phyloP scores from a whole-genome alignment of 2,113 vertebrate genomes.

The Misgurnus anguillicaudatus region DNA sequence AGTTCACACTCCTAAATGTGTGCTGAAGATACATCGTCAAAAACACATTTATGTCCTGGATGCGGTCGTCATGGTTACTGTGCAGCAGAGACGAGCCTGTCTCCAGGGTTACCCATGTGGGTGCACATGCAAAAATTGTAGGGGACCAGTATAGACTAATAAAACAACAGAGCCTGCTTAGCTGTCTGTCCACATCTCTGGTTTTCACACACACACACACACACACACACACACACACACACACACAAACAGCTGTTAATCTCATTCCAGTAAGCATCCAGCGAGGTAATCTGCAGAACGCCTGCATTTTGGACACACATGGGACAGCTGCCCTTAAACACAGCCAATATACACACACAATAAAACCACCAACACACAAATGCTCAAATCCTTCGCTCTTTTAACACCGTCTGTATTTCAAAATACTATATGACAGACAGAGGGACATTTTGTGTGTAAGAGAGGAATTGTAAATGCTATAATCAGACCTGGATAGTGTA shows the following conservation, averaged over 20 bases:
- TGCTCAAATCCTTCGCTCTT: not conserved
- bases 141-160: constrained; percentile 50
- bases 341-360: constrained; percentile 35
- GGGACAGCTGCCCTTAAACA: constrained; percentile 65
- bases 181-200: constrained; percentile 14
- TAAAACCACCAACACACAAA: not conserved
- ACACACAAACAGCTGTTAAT: constrained; percentile 65
- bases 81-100: constrained; percentile 65
- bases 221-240: not conserved
- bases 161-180: constrained; percentile 55
- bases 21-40: constrained; percentile 62
- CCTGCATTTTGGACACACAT: constrained; percentile 68
- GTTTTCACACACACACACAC: constrained; percentile 18
- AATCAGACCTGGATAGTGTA: no score
- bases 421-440: no score
- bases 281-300: constrained; percentile 74
- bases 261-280: constrained; percentile 73
- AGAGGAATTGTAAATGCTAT: no score
- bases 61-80: constrained; percentile 73
- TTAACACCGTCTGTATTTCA: not conserved
- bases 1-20: not conserved
- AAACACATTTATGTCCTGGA: constrained; percentile 58
- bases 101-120: constrained; percentile 61
- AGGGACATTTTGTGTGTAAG: no score
- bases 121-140: constrained; percentile 38